Base-by-base conservation (phyloP, 2,113 vertebrate species). In the Phalacrocorax pelagicus region DNA sequence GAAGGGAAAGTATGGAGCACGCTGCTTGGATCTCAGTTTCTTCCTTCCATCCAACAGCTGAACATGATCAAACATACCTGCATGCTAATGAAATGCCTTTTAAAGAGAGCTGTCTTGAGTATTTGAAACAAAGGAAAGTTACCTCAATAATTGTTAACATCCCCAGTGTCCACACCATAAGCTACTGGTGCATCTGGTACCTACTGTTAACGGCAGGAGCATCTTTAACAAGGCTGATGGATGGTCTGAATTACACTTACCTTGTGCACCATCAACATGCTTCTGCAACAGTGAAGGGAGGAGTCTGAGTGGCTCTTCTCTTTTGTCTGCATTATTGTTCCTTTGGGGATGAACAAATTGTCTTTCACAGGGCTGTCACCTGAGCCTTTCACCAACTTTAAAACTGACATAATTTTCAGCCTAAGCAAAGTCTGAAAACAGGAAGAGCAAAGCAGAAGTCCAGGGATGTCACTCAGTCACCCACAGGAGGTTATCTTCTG, bases 391-490 rank as follows among this genome's bases (percentile, higher is more conserved):
- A 51, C 29, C 51, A 49, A 58, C 15, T 26, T 57, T 57, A 72
- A 82, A 90, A 75, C 26, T 16, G 70, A 24, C 51, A 65, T 49
- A 24, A 84, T 75, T 85, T 92, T 38, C 69, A 87, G 46, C 18
- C 38, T 83, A 78, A 61, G 17, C 26, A 23, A 73, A 85, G 44
- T 38, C 36, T 92, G 71, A 58, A 73, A 90, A 72, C 23, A 94
- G 66, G 82, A 92, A 87, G 47, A 92, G 74, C 49, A 93, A 80
- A 94, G 92, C 70, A 88, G 74, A 86, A 90, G 79, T 57, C 36
- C 52, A 36, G 54, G 36, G 74, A 61, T 94, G 84, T 90, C 67
- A 42, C 62, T 65, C 32, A 61, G 30, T 70, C 57, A 26, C 59
- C n/a, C 61, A 14, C 42, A 86, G 59, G 40, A 89, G 77, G 54